Conservation (phyloP, 2,888 invertebrate genomes). For the Microctonus aethiopoides region DNA sequence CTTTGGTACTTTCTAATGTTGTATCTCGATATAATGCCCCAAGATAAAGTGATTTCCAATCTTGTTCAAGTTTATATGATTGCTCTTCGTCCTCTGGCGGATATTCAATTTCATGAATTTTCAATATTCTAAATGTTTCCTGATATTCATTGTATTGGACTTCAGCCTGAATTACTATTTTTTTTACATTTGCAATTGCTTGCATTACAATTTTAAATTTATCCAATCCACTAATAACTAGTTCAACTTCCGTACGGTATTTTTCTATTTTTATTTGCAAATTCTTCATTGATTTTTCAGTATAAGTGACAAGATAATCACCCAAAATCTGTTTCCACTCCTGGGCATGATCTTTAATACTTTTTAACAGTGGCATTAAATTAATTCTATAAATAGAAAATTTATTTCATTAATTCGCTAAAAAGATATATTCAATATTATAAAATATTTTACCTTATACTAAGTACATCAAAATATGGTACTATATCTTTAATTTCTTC, state of each 20-base stretch:
- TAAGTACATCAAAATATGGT: constrained; percentile 75
- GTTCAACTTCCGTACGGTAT: constrained; percentile 76
- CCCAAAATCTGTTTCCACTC: constrained; percentile 86
- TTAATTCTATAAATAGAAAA: constrained; percentile 70
- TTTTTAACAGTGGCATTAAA: constrained; percentile 76
- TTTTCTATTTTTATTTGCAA: constrained; percentile 77
- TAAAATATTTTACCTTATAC: constrained; percentile 69
- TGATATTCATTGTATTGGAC: constrained; percentile 74
- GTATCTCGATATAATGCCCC: constrained; percentile 77
- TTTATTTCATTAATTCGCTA: background rate
- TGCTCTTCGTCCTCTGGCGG: constrained; percentile 71
- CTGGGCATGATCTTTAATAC: constrained; percentile 78
- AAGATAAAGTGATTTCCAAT: constrained; percentile 78
- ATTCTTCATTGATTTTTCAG: constrained; percentile 75
- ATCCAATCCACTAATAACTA: constrained; percentile 81
- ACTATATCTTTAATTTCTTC: constrained; percentile 74
- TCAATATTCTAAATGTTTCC: constrained; percentile 81
- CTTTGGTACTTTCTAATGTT: constrained; percentile 83
- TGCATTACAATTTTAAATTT: constrained; percentile 88
- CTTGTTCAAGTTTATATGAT: constrained; percentile 73
- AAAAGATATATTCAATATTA: background rate
- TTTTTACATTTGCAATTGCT: constrained; percentile 81
- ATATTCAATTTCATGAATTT: constrained; percentile 77
- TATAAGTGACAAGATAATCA: constrained; percentile 74
- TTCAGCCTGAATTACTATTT: constrained; percentile 82